Base-by-base conservation (phyloP, 2,797 vertebrate genomes). In the Peromyscus attwateri region DNA sequence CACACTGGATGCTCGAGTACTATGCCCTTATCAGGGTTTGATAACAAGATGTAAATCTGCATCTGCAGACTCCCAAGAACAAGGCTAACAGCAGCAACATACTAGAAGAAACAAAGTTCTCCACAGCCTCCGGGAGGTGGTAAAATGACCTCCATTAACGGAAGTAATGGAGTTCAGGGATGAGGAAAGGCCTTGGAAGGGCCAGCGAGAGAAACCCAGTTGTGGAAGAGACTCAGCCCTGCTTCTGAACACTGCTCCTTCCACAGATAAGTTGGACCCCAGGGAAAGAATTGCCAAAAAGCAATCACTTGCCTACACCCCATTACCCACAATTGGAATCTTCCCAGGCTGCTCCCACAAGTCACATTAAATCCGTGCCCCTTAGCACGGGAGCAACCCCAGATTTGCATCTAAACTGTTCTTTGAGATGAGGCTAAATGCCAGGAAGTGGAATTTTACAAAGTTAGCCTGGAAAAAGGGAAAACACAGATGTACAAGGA, bases 291-390 rank as follows among this genome's bases (percentile, higher is more conserved):
- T 0, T 37, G 37, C 87, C 95, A 93, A 64, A 95, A 89, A 17
- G 49, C 79, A 76, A 79, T 37, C 94, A 83, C 49, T 76, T 79
- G 37, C 37, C 73, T 76, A 71, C 88, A 93, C 49, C 68, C 83
- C 94, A 90, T 82, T 92, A 96, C 73, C 84, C 71, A 21, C 71
- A 60, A 93, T 21, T 91, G 92, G 66, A 84, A 87, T 88, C 64
- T 76, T 82, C 85, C 31, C 4, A 70, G 31, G 49, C 49, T 12
- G 46, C 43, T 21, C 81, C 46, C 68, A 75, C 0, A 0, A 14
- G 31, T 29, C 73, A 82, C 37, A 37, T 95, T 84, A 90, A 95
- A 62, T 68, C 82, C 79, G 23, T 14, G 81, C 88, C 87, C 75
- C 80, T 73, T 52, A 82, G 85, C 68, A 75, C 1, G 34, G 31